Evolutionary conservation across 1,140 invertebrate species (phyloP).

Genomic region (Agraylea sexmaculata): DNA sequence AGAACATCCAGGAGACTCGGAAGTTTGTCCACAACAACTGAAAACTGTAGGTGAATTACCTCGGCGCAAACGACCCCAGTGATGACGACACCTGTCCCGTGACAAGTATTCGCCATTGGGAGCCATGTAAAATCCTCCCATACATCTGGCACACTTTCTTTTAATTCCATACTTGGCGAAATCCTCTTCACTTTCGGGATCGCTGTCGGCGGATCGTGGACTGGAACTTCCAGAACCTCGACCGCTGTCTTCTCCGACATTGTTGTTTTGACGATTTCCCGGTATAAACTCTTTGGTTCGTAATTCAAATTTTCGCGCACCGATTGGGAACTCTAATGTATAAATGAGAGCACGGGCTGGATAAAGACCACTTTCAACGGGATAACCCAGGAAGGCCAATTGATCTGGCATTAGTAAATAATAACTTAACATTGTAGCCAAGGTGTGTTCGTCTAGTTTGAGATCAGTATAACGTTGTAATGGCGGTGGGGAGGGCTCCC

Average conservation of each 20-base stretch:
- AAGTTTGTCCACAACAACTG: conserved; percentile 37
- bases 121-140: conserved; percentile 52
- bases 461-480: conserved; percentile 24
- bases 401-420: conserved; percentile 55
- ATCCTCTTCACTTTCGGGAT: conserved; percentile 33
- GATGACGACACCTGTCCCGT: conserved; percentile 62
- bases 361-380: conserved; percentile 47
- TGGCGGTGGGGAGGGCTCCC: conserved; percentile 31
- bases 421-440: conserved; percentile 30
- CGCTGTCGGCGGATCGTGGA: conserved; percentile 40
- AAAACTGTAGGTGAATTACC: conserved; percentile 21
- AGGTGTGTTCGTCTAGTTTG: conserved; percentile 27
- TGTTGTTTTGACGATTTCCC: conserved; percentile 11
- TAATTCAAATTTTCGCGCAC: conserved; percentile 35
- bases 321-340: conserved; percentile 37
- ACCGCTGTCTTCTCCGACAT: conserved; percentile 33
- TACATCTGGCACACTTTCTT: conserved; percentile 62
- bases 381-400: conserved; percentile 59
- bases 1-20: conserved; percentile 47
- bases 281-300: conserved; percentile 56
- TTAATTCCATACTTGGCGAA: conserved; percentile 26
- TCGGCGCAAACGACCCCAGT: conserved; percentile 58
- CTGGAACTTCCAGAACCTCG: conserved; percentile 40
- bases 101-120: conserved; percentile 52
- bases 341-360: conserved; percentile 51